Evolutionary conservation across 2,888 invertebrate genomes (phyloP).

Genomic region (Dendrolimus houi): DNA sequence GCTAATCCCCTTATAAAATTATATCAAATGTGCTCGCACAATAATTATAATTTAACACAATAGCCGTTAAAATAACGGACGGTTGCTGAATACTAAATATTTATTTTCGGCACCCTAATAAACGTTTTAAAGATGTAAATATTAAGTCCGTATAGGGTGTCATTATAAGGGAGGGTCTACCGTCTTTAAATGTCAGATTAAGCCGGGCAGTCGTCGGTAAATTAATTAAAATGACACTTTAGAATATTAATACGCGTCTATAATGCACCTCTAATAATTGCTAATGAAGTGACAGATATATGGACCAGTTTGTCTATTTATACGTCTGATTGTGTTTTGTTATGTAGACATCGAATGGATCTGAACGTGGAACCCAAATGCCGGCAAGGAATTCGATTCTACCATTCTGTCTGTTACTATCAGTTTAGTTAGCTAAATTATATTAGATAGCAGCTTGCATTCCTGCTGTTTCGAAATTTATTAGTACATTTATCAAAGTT

Average conservation of each 20-base stretch:
- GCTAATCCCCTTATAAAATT: not conserved
- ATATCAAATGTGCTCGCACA: not conserved
- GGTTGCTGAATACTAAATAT: constrained; percentile 8
- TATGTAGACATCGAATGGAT: not conserved
- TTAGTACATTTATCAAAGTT: not conserved
- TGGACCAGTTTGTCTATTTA: constrained; percentile 3
- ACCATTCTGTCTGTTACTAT: constrained; percentile 37
- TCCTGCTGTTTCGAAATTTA: constrained; percentile 25
- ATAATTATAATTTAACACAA: not conserved
- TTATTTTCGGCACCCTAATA: constrained; percentile 3
- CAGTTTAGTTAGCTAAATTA: constrained; percentile 52
- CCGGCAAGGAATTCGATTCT: constrained; percentile 58
- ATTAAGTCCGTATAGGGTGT: constrained; percentile 9
- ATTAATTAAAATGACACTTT: constrained; percentile 30
- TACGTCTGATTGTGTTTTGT: not conserved
- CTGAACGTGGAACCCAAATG: constrained; percentile 31
- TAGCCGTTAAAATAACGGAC: constrained; percentile 8
- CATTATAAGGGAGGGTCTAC: constrained; percentile 19
- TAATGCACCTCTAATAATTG: not conserved
- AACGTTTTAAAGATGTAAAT: not conserved
- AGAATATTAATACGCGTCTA: constrained; percentile 28
- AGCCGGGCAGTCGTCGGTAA: constrained; percentile 27
- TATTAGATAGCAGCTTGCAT: constrained; percentile 63
- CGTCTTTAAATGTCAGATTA: constrained; percentile 42
- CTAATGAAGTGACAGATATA: not conserved